Percentiles rank a stretch among this genome's conserved stretches.
Conservation (phyloP, 1,140 invertebrate species). For the Drosophila nasuta region DNA sequence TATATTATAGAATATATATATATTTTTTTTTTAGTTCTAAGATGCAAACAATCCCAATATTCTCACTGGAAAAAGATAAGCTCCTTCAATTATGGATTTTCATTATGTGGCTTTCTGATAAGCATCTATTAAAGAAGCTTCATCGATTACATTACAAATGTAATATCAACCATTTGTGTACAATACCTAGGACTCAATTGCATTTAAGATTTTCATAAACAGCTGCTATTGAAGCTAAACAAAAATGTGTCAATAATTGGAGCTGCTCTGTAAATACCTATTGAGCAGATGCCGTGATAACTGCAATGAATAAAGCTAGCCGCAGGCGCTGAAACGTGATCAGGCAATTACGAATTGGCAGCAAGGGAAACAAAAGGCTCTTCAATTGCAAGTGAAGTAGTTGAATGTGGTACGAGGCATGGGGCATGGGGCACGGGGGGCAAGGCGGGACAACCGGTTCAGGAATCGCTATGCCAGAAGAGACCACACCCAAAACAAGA, state of each 20-base stretch:
- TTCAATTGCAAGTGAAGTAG: conserved; percentile 8
- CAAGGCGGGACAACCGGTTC: conserved; percentile 10
- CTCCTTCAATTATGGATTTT: too few relatives aligned
- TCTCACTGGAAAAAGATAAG: too few relatives aligned
- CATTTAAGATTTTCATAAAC: conserved; percentile 63
- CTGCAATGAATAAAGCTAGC: conserved; percentile 34
- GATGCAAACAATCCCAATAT: too few relatives aligned
- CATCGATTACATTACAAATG: too few relatives aligned
- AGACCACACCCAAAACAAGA: conserved; percentile 67
- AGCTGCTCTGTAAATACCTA: conserved; percentile 38
- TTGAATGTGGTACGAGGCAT: not conserved
- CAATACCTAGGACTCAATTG: conserved; percentile 41
- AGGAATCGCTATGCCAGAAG: conserved; percentile 34
- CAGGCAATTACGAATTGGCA: conserved; percentile 45
- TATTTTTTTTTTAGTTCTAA: too few relatives aligned
- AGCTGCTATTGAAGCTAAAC: conserved; percentile 50
- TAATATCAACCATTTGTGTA: too few relatives aligned
- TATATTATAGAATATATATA: too few relatives aligned
- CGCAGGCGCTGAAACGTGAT: conserved; percentile 45
- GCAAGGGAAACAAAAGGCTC: conserved; percentile 13
- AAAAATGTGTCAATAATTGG: conserved; percentile 68
- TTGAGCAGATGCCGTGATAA: conserved; percentile 27
- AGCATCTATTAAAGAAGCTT: too few relatives aligned
- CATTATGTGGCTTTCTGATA: too few relatives aligned
- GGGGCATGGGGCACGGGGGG: not conserved